A percentile compares a stretch with the other conserved stretches of the same genome.
Evolutionary conservation across 2,797 vertebrate species (phyloP).

Genomic region (Lerista edwardsae): DNA sequence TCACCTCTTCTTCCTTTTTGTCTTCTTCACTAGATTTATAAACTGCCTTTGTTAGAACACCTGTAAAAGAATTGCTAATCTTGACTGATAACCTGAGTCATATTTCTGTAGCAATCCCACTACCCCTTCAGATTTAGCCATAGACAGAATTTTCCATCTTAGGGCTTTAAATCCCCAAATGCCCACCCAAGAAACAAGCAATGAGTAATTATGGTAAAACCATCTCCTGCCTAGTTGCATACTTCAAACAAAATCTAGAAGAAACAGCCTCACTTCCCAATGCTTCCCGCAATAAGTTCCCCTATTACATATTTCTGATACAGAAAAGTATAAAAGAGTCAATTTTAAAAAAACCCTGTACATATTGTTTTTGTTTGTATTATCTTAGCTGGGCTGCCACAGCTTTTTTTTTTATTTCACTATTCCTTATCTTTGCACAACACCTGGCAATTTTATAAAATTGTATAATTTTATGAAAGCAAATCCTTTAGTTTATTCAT

Average conservation of each 20-base stretch:
- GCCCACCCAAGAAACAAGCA: not conserved
- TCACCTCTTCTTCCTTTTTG: slow-evolving; percentile 97
- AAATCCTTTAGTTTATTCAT: not conserved
- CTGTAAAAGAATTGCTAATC: slow-evolving; percentile 73
- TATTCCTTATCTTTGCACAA: not conserved
- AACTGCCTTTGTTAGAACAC: slow-evolving; percentile 94
- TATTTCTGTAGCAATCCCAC: not conserved
- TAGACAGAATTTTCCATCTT: not conserved
- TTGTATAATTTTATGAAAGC: not conserved
- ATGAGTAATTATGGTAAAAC: not conserved
- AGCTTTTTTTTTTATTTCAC: not conserved
- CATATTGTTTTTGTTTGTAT: not conserved
- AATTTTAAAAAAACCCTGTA: too few relatives aligned
- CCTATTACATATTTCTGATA: too few relatives aligned
- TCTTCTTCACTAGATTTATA: slow-evolving; percentile 98
- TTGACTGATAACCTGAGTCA: not conserved
- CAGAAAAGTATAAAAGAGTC: not conserved
- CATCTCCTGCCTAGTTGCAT: not conserved
- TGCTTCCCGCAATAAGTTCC: not conserved
- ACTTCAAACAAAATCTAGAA: not conserved
- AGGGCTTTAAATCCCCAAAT: not conserved
- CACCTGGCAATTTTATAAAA: not conserved
- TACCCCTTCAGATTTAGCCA: not conserved
- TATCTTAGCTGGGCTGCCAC: too few relatives aligned
- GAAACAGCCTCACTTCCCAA: not conserved